phyloP scores from a whole-genome alignment of 1,140 invertebrate genomes.

The Probaryconus sp. region DNA sequence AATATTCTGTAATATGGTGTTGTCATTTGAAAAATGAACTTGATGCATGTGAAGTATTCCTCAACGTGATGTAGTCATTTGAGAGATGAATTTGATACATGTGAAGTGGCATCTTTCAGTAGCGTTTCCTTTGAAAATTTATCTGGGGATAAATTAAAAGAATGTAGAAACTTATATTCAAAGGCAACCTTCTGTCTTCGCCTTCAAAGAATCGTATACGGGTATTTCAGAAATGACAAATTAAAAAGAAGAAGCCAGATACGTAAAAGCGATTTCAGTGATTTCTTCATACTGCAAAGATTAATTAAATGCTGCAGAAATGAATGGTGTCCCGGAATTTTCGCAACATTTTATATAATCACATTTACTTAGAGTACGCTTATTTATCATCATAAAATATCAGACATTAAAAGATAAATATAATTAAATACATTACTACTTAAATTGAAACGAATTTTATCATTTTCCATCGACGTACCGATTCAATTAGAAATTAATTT shows the following conservation, averaged over 20 bases:
- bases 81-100: conserved; percentile 15
- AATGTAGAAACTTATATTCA: conserved; percentile 11
- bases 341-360: too few relatives aligned
- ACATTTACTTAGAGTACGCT: too few relatives aligned
- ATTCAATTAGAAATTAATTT: too few relatives aligned
- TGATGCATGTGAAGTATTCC: neutral
- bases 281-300: too few relatives aligned
- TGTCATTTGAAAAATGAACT: conserved; percentile 33
- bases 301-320: too few relatives aligned
- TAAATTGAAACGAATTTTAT: too few relatives aligned
- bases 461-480: too few relatives aligned
- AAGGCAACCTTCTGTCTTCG: conserved; percentile 8
- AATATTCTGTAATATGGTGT: neutral
- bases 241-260: neutral
- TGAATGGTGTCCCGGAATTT: too few relatives aligned
- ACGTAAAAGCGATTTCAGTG: neutral
- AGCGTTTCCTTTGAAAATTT: conserved; percentile 26
- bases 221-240: conserved; percentile 13
- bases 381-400: too few relatives aligned
- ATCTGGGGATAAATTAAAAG: conserved; percentile 21
- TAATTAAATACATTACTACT: too few relatives aligned
- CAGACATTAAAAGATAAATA: too few relatives aligned
- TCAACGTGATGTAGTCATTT: conserved; percentile 14
- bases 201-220: conserved; percentile 13
- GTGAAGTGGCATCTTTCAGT: conserved; percentile 12